Conservation (phyloP, 2,113 vertebrate species). For the Pelobates fuscus region DNA sequence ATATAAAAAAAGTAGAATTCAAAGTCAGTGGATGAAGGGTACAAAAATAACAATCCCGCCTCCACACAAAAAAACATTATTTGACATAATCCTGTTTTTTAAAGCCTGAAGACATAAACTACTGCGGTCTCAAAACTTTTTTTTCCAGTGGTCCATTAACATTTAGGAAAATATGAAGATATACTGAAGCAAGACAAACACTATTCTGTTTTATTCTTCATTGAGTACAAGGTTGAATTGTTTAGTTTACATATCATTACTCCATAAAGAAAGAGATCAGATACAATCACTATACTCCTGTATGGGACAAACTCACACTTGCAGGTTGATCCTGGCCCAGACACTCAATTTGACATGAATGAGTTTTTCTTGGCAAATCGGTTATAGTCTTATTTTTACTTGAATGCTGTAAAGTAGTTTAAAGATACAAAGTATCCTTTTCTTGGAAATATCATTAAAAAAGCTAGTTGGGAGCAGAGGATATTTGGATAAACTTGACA, state of each 20-base stretch:
- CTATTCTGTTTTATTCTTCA: too few species aligned
- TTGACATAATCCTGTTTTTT: too few species aligned
- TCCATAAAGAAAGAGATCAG: neutral
- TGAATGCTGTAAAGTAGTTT: constrained; percentile 15
- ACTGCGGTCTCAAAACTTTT: too few species aligned
- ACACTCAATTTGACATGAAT: constrained; percentile 40
- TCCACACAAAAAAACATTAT: too few species aligned
- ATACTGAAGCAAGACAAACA: too few species aligned
- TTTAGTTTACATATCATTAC: neutral
- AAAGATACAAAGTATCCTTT: constrained; percentile 66
- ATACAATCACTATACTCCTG: neutral
- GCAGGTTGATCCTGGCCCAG: neutral
- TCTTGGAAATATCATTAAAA: constrained; percentile 55
- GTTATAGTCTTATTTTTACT: constrained; percentile 27
- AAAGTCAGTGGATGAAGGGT: too few species aligned
- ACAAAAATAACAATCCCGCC: too few species aligned
- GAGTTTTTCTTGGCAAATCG: constrained; percentile 28
- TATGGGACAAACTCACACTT: fast-evolving
- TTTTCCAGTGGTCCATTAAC: too few species aligned
- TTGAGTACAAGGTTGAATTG: neutral
- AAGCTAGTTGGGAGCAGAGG: constrained; percentile 68
- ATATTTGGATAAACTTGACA: constrained; percentile 76
- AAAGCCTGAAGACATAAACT: too few species aligned
- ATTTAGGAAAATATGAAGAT: too few species aligned
- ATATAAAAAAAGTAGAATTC: too few species aligned